These are phyloP conservation scores for Pseudococcus longispinus DNA, from an alignment of 2,888 invertebrate genomes.

Conservation along the genomic window DNA sequence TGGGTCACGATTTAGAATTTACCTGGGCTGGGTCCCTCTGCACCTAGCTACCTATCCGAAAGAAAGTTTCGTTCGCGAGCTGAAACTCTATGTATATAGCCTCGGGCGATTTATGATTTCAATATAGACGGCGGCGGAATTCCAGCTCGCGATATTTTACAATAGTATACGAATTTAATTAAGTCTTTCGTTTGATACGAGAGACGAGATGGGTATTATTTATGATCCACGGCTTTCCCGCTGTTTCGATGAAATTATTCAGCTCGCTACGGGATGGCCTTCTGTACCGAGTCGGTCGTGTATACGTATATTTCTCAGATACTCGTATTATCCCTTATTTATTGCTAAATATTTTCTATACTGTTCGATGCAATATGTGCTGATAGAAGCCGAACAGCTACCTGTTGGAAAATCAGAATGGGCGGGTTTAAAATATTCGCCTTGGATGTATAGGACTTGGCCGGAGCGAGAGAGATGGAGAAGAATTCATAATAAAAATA, in stretches of 20 bases:
- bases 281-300: not conserved
- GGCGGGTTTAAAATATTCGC: not conserved
- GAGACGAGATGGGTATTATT: slow-evolving; percentile 4
- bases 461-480: too few species aligned
- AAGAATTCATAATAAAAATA: not conserved
- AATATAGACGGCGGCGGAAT: not conserved
- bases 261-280: not conserved
- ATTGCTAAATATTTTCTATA: slow-evolving; percentile 34
- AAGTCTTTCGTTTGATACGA: slow-evolving; percentile 24
- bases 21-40: too few species aligned
- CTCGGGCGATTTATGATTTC: not conserved
- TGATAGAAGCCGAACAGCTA: not conserved
- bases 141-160: slow-evolving; percentile 15
- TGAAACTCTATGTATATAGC: not conserved
- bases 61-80: slow-evolving; percentile 5
- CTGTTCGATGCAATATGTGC: slow-evolving; percentile 18
- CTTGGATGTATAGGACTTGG: not conserved
- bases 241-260: slow-evolving; percentile 19
- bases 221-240: slow-evolving; percentile 31
- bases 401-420: not conserved
- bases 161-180: slow-evolving; percentile 29
- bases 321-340: slow-evolving; percentile 34
- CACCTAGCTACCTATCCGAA: too few species aligned
- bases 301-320: slow-evolving; percentile 6
- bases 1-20: slow-evolving; percentile 18